phyloP scores from a whole-genome alignment of 2,797 vertebrate species.

The Naso thynnoides region DNA sequence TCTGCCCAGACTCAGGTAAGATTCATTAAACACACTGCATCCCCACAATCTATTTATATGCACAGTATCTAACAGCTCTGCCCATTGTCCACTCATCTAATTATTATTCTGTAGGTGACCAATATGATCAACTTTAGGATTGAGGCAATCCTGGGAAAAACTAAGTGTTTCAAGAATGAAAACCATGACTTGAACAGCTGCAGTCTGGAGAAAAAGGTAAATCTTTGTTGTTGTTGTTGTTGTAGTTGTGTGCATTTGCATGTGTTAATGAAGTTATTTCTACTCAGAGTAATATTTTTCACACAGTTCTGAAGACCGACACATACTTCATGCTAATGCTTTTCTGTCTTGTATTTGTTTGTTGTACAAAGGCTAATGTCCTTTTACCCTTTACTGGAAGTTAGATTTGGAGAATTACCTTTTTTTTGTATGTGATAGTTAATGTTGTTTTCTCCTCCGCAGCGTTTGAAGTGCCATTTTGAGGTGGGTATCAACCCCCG shows the following conservation, averaged over 20 bases:
- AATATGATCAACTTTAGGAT: constrained; percentile 66
- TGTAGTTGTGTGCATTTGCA: neutral
- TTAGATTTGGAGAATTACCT: neutral
- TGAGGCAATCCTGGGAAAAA: constrained; percentile 64
- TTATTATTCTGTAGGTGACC: constrained; percentile 61
- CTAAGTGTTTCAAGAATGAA: constrained; percentile 69
- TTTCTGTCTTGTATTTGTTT: too few relatives aligned
- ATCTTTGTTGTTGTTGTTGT: neutral
- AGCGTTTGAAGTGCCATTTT: constrained; percentile 76
- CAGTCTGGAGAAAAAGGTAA: constrained; percentile 64
- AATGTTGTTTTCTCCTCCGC: constrained; percentile 18
- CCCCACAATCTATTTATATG: neutral
- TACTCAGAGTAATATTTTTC: too few relatives aligned
- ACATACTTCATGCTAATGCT: too few relatives aligned
- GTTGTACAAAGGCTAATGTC: too few relatives aligned
- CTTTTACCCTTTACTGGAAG: neutral
- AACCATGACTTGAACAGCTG: constrained; percentile 62
- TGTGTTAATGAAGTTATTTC: too few relatives aligned
- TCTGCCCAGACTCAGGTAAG: constrained; percentile 64
- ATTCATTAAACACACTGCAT: neutral
- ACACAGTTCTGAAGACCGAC: too few relatives aligned
- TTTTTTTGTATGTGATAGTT: neutral
- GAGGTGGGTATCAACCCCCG: constrained; percentile 53
- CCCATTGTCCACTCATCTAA: neutral
- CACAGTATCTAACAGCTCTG: neutral